Base-by-base conservation (phyloP, 64 coral and sea anemone genomes). In the Dendronephthya gigantea region DNA sequence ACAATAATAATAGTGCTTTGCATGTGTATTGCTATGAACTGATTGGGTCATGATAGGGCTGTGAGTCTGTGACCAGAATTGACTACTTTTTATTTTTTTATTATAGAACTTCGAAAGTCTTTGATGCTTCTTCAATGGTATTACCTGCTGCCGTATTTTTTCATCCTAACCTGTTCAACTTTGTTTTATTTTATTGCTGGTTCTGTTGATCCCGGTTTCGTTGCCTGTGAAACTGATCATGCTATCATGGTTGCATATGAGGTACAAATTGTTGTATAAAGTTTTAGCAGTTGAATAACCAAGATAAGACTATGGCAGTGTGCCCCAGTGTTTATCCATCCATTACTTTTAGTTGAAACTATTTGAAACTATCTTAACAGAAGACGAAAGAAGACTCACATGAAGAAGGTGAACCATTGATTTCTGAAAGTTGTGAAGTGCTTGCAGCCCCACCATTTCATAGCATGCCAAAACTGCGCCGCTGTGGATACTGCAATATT, bases 401-500 rank as follows among this genome's bases (percentile, higher is more conserved):
- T 15, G 72, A 79, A 6, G 32, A 79, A 79, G 72, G 72, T 8
- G 72, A 79, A 35, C 72, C 72, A 79, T 33, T 79, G 19, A 36
- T 79, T 34, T 79, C 72, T 79, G 95, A 98, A 85, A 87, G 90
- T 40, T 98, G 95, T 72, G 87, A 91, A 68, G 93, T 98, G 22
- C 86, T 98, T 56, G 95, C 92, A 0, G 91, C 86, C 31, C 95
- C 95, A 62, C 92, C 95, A 58, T 68, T 98, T 55, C 92, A 92
- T 25, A 83, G 82, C 22, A 84, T 79, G 17, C 72, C 91, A 40
- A 93, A 92, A 90, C 84, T 98, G 52, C 87, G 95, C 1, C 90
- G 90, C 7, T 98, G 95, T 88, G 95, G 92, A 6, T 98, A 98
- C 90, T 98, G 95, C 87, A 89, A 90, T 11, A 89, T 98, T 55